Evolutionary conservation across 2,888 invertebrate species (phyloP), one percentile per base, ranked within the genome.

Genomic region (Bembecia ichneumoniformis): DNA sequence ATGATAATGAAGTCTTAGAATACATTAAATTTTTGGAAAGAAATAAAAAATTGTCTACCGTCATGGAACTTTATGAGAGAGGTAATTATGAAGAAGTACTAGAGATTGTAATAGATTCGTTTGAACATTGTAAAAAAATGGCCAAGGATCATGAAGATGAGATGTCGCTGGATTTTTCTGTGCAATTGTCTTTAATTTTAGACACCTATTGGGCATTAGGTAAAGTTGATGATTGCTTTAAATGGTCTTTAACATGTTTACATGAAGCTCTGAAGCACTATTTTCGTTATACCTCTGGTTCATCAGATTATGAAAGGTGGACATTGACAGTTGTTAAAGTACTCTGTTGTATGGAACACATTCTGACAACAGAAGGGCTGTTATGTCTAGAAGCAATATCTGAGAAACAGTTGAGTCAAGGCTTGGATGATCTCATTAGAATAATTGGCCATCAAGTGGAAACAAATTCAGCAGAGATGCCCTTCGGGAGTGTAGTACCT

Each of bases 361-460:
- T 88, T 53, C 62, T 88, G 1, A 69, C 62, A 1, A 76, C 70
- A 28, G 87, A 87, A 67, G 87, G 77, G 44, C 77, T 80, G 63
- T 79, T 74, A 57, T 89, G 61, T 66, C 81, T 77, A 71, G 90
- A 90, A 57, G 72, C 82, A 35, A 73, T 93, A 36, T 76, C 90
- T 2, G 88, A 89, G 46, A 88, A 89, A 52, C 90, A 91, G 51
- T 74, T 92, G 9, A 86, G 90, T 3, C 89, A 93, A 55, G 87
- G 95, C 13, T 89, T 94, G 0, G 92, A 94, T 68, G 93, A 92
- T 68, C 82, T 96, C 43, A 90, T 93, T 16, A 90, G 91, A 62
- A 90, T 96, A 47, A 90, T 95, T 55, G 92, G 93, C 48, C 91
- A 93, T 67, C 94, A 95, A 74, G 87, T 96, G 54, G 95, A 96